phyloP scores from a whole-genome alignment of 2,113 vertebrate species.

The Camelus dromedarius region DNA sequence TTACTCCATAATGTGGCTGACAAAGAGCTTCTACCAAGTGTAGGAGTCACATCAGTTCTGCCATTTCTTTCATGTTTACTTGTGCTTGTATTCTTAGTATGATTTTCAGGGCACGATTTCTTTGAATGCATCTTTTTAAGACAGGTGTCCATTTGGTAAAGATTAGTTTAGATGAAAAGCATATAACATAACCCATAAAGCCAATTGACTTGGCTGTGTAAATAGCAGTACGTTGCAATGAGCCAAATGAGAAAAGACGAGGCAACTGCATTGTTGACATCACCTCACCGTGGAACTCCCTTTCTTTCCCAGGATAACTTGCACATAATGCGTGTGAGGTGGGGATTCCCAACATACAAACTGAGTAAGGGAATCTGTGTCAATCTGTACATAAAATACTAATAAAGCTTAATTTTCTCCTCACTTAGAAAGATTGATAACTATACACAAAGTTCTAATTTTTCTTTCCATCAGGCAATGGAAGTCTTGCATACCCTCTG shows the following conservation, averaged over 20 bases:
- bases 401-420: neutral
- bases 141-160: neutral
- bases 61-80: neutral
- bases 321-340: neutral
- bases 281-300: neutral
- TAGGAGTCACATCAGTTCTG: neutral
- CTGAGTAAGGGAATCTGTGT: neutral
- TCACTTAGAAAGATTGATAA: neutral
- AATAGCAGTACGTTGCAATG: neutral
- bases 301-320: neutral
- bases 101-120: neutral
- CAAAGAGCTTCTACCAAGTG: neutral
- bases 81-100: neutral
- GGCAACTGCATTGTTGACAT: neutral
- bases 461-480: neutral
- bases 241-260: neutral
- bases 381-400: neutral
- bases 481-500: neutral
- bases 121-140: neutral
- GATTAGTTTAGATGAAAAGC: neutral
- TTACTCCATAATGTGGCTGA: neutral
- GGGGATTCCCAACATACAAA: neutral
- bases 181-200: neutral
- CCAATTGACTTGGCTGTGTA: neutral
- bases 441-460: neutral